A percentile compares a stretch with the other conserved stretches of the same genome.
phyloP scores from a whole-genome alignment of 92 coral and sea anemone genomes.

The Zoanthus sociatus region DNA sequence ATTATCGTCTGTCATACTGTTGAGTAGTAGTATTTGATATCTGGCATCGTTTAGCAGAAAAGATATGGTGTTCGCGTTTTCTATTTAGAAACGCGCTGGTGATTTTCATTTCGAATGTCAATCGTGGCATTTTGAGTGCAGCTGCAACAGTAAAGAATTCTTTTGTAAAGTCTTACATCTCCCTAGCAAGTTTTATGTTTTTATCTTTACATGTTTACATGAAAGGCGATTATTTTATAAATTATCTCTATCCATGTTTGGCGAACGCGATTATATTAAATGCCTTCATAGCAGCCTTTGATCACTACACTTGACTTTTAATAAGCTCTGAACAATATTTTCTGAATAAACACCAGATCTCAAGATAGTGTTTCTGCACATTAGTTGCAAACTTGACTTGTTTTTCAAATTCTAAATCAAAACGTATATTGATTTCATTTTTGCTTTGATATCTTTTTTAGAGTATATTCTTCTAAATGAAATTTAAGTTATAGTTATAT shows the following conservation, averaged over 20 bases:
- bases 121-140: neutral
- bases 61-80: neutral
- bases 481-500: neutral
- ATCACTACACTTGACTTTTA: neutral
- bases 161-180: neutral
- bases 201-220: neutral
- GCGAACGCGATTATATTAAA: neutral
- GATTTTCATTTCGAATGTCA: slow-evolving; percentile 31
- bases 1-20: neutral
- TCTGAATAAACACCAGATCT: neutral
- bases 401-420: neutral
- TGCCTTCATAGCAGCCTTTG: neutral
- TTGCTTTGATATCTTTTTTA: neutral
- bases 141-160: neutral
- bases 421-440: too few species aligned
- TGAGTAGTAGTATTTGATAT: neutral
- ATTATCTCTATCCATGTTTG: neutral
- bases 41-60: neutral
- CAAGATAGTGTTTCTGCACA: neutral
- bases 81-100: slow-evolving; percentile 1
- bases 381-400: neutral
- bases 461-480: neutral
- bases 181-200: neutral
- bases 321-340: neutral
- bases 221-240: neutral